These are phyloP conservation scores for Meganola albula DNA, from an alignment of 2,888 invertebrate species.

Conservation along the genomic window DNA sequence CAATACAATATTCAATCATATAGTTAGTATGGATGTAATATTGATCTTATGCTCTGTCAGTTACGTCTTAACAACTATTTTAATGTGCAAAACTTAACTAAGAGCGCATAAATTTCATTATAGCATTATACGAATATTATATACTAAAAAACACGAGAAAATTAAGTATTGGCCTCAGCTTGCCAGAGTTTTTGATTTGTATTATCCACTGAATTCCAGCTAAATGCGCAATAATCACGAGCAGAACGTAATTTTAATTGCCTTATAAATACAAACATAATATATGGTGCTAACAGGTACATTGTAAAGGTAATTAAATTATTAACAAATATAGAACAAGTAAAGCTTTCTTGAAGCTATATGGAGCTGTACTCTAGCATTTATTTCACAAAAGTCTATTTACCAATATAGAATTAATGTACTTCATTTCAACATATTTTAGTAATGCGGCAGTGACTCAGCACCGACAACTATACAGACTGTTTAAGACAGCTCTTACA, in stretches of 20 bases:
- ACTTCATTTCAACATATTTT: too few relatives aligned
- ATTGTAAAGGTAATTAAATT: conserved; percentile 27
- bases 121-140: too few relatives aligned
- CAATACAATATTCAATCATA: conserved; percentile 13
- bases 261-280: conserved; percentile 9
- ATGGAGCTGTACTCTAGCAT: too few relatives aligned
- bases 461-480: too few relatives aligned
- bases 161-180: too few relatives aligned
- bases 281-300: conserved; percentile 26
- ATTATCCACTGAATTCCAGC: conserved; percentile 22
- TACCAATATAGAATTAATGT: too few relatives aligned
- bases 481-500: too few relatives aligned
- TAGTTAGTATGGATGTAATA: conserved; percentile 9
- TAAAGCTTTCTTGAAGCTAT: conserved; percentile 10
- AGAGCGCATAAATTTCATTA: conserved; percentile 17
- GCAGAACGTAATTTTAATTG: not conserved
- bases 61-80: conserved; percentile 12
- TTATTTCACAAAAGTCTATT: too few relatives aligned
- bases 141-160: too few relatives aligned
- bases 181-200: too few relatives aligned
- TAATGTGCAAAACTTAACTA: conserved; percentile 10
- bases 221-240: conserved; percentile 10
- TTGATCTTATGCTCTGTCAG: conserved; percentile 13
- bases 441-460: too few relatives aligned
- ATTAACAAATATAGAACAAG: conserved; percentile 11